A percentile compares a stretch with the other conserved stretches of the same genome.
Evolutionary conservation across 2,888 invertebrate species (phyloP).

Genomic region (Drosophila tanythrix): DNA sequence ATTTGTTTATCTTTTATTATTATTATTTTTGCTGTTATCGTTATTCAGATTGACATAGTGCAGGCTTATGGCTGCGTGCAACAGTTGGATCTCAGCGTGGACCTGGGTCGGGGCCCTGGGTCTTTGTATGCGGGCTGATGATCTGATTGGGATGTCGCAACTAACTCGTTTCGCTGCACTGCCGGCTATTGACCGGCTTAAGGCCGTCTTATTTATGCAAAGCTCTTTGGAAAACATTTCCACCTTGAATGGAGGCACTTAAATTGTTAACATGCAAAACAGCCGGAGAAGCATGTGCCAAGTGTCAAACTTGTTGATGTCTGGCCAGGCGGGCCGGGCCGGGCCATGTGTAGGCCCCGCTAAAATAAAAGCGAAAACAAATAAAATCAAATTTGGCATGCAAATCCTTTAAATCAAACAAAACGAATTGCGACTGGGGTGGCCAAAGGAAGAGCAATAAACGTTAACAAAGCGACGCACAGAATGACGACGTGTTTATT

Average conservation of each 20-base stretch:
- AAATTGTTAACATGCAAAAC: slow-evolving; percentile 67
- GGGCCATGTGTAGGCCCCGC: slow-evolving; percentile 22
- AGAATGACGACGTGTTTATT: slow-evolving; percentile 52
- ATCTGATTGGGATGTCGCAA: slow-evolving; percentile 52
- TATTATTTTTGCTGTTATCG: slow-evolving; percentile 11
- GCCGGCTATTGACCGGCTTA: slow-evolving; percentile 31
- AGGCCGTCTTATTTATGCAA: slow-evolving; percentile 59
- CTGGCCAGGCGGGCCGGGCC: slow-evolving; percentile 10
- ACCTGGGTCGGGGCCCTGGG: slow-evolving; percentile 9
- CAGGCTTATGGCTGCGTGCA: slow-evolving; percentile 24
- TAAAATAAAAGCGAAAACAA: slow-evolving; percentile 57
- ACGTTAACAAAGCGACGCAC: slow-evolving; percentile 63
- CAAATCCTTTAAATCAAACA: slow-evolving; percentile 79
- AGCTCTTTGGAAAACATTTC: slow-evolving; percentile 56
- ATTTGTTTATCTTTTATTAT: neutral
- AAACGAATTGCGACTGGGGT: slow-evolving; percentile 56
- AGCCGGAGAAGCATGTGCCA: slow-evolving; percentile 52
- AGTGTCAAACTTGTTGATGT: slow-evolving; percentile 46
- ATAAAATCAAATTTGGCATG: slow-evolving; percentile 79
- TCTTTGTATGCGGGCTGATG: slow-evolving; percentile 57
- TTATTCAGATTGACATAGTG: slow-evolving; percentile 29
- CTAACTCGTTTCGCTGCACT: slow-evolving; percentile 54
- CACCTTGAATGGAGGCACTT: slow-evolving; percentile 64
- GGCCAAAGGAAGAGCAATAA: slow-evolving; percentile 60
- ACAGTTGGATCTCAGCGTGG: slow-evolving; percentile 22